Evolutionary conservation across 2,797 vertebrate genomes (phyloP).

Genomic region (Enteromius unitaeniatus): DNA sequence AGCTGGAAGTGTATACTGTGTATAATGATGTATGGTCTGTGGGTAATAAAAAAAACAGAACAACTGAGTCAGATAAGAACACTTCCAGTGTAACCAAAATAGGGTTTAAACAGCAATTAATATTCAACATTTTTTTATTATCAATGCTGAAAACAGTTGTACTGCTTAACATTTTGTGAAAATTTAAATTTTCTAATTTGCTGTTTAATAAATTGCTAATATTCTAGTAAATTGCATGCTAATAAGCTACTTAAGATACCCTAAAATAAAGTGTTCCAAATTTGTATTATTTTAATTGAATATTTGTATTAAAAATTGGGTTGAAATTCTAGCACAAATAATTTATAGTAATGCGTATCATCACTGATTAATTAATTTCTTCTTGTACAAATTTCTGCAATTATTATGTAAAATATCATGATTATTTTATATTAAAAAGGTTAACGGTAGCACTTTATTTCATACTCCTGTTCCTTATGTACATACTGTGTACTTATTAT

Average conservation of each 20-base stretch:
- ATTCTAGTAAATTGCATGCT: no score
- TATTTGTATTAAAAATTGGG: neutral
- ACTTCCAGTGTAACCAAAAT: neutral
- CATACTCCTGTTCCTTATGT: no score
- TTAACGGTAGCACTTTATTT: no score
- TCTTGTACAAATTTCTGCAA: neutral
- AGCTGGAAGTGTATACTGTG: neutral
- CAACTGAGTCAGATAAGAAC: neutral
- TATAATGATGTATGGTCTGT: slow-evolving; percentile 14
- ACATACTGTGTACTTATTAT: no score
- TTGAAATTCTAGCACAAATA: neutral
- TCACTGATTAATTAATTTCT: neutral
- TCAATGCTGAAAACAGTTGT: no score
- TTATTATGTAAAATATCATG: neutral
- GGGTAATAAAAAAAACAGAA: neutral
- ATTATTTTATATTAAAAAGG: neutral
- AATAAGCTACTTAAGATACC: no score
- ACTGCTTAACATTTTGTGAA: neutral
- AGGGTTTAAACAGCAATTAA: neutral
- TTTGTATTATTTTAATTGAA: no score
- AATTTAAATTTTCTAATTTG: neutral
- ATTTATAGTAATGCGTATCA: neutral
- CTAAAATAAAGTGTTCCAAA: neutral
- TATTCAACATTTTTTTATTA: neutral
- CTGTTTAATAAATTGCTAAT: no score